phyloP scores from a whole-genome alignment of 2,797 vertebrate species.

The Phylloscopus collybita region DNA sequence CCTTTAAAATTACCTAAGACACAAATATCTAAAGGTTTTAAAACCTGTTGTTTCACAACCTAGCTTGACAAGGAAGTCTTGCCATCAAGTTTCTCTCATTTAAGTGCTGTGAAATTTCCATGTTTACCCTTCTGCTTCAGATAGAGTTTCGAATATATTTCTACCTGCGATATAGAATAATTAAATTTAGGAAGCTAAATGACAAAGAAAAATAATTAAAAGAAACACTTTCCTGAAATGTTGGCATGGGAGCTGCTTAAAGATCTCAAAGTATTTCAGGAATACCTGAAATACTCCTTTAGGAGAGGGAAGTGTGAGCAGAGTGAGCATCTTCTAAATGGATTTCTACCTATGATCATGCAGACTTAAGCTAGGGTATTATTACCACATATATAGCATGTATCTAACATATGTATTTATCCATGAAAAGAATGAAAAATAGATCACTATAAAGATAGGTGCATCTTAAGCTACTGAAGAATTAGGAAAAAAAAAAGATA shows the following conservation, averaged over 20 bases:
- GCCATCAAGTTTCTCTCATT: background rate
- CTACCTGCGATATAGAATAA: background rate
- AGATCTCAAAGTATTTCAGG: background rate
- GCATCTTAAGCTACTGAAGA: background rate
- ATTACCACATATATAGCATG: background rate
- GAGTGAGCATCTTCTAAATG: background rate
- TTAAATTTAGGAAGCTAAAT: background rate
- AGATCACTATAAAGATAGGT: background rate
- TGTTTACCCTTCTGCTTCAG: background rate
- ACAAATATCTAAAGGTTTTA: background rate
- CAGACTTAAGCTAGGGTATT: background rate
- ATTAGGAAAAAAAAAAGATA: background rate
- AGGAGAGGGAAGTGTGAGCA: background rate
- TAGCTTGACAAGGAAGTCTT: background rate
- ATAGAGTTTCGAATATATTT: background rate
- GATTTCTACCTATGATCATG: background rate
- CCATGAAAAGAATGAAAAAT: slow-evolving; percentile 3
- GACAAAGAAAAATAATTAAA: background rate
- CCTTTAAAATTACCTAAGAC: background rate
- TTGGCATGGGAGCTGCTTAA: background rate
- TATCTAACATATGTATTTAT: background rate
- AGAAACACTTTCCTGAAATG: background rate
- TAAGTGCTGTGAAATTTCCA: background rate
- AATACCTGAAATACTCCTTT: background rate
- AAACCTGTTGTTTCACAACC: background rate